phyloP scores from a whole-genome alignment of 2,113 vertebrate genomes.

The Rhagologus leucostigma region DNA sequence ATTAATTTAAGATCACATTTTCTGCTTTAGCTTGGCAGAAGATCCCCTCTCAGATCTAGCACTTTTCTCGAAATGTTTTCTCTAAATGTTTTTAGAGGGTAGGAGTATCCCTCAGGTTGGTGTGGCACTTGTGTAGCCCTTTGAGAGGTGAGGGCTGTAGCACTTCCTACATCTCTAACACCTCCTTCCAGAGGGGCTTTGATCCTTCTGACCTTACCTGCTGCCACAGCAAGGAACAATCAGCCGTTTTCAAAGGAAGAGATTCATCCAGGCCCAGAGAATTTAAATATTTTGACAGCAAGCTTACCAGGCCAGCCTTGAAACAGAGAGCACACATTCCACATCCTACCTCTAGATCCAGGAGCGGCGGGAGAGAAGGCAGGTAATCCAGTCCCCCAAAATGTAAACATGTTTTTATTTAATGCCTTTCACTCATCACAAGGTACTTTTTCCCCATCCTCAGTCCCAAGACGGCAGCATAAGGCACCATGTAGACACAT shows the following conservation, averaged over 20 bases:
- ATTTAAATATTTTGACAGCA: neutral
- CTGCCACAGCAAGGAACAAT: neutral
- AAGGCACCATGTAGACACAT: slow-evolving; percentile 69
- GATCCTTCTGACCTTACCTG: neutral
- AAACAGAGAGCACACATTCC: neutral
- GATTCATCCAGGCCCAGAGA: neutral
- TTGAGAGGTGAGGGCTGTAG: neutral
- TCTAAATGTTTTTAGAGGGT: neutral
- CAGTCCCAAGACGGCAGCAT: slow-evolving; percentile 64
- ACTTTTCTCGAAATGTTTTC: no score
- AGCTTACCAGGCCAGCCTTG: neutral
- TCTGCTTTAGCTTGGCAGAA: neutral
- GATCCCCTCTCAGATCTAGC: neutral
- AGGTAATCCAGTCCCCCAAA: slow-evolving; percentile 45
- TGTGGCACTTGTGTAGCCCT: neutral
- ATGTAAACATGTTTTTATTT: slow-evolving; percentile 83
- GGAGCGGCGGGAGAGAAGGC: neutral
- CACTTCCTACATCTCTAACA: neutral
- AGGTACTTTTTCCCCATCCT: slow-evolving; percentile 49
- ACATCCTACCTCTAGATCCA: neutral
- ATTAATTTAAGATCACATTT: neutral
- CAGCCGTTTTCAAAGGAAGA: neutral
- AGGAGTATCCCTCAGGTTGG: neutral
- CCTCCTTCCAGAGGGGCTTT: neutral
- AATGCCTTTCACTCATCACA: slow-evolving; percentile 76